These are phyloP conservation scores for Agapostemon virescens DNA, from an alignment of 2,888 invertebrate species.

Conservation along the genomic window DNA sequence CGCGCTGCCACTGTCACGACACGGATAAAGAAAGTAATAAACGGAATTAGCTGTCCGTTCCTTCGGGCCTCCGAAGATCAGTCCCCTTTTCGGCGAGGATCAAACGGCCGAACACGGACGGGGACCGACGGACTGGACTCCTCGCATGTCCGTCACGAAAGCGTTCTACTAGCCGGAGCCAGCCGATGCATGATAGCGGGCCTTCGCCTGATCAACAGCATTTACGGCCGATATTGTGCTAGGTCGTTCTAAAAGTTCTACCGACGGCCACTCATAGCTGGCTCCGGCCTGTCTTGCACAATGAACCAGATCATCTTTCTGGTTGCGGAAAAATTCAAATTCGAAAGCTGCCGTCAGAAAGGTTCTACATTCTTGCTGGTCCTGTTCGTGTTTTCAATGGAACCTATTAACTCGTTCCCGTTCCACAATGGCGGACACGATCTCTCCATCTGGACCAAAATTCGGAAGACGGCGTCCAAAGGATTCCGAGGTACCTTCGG, in stretches of 20 bases:
- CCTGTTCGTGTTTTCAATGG: background rate
- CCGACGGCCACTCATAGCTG: background rate
- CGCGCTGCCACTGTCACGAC: background rate
- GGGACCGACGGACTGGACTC: background rate
- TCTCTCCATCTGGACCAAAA: too few species aligned
- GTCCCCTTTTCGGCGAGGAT: conserved; percentile 13
- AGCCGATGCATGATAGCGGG: background rate
- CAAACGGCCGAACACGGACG: conserved; percentile 12
- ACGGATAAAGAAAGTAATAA: conserved; percentile 33
- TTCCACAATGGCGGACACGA: too few species aligned
- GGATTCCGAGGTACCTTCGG: too few species aligned
- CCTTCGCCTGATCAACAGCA: background rate
- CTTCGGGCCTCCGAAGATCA: background rate
- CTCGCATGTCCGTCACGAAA: conserved; percentile 15
- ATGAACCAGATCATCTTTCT: background rate
- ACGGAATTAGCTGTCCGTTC: conserved; percentile 4
- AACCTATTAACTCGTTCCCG: background rate
- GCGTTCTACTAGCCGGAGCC: background rate
- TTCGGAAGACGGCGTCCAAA: too few species aligned
- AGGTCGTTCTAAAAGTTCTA: background rate
- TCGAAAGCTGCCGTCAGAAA: background rate
- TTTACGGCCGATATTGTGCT: background rate
- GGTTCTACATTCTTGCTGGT: background rate
- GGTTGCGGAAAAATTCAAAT: background rate
- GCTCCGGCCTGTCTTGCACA: background rate